Base-by-base conservation (phyloP, 2,888 invertebrate genomes). In the Trissolcus brochymenae region DNA sequence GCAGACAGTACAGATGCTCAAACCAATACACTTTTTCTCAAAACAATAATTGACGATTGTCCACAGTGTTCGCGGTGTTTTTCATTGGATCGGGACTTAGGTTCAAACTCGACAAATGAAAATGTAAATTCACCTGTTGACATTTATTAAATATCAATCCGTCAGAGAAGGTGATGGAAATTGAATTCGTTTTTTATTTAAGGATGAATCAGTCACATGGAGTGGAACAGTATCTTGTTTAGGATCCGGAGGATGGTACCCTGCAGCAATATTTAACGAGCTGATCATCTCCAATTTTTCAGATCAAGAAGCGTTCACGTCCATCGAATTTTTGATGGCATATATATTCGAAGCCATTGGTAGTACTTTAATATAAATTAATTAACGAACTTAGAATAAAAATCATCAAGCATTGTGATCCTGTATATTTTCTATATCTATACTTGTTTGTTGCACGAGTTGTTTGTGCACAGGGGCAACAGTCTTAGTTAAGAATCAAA, bases 181-280 rank as follows among this genome's bases (percentile, higher is more conserved):
- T 51, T 17, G 7, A 13, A 19, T 14, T 9, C 17, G 17, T 17
- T 9, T 73, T 86, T 59, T 40, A 11, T 11, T 35, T 11, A 7
- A 76, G 76, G 13, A 35, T 14, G 57, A 40, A 9, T 35, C 66
- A 9, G 14, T 43, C 14, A 9, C 2, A 57, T 94, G 94, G 93
- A 92, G 92, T 78, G 95, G 95, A 35, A 91, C 92, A 17, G 91
- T 95, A 14, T 92, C 92, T 49, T 95, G 95, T 82, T 92, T 92
- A 51, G 91, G 92, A 9, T 90, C 90, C 6, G 88, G 88, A 40
- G 94, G 93, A 17, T 95, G 95, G 95, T 94, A 93, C 86, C 94
- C 95, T 0, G 91, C 92, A 4, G 94, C 94, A 0, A 90, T 93
- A 7, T 95, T 93, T 82, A 89, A 91, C 13, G 70, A 74, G 7